A percentile compares a stretch with the other conserved stretches of the same genome.
Evolutionary conservation across 2,888 invertebrate species (phyloP).

Genomic region (Mesopsocus fuscifrons): DNA sequence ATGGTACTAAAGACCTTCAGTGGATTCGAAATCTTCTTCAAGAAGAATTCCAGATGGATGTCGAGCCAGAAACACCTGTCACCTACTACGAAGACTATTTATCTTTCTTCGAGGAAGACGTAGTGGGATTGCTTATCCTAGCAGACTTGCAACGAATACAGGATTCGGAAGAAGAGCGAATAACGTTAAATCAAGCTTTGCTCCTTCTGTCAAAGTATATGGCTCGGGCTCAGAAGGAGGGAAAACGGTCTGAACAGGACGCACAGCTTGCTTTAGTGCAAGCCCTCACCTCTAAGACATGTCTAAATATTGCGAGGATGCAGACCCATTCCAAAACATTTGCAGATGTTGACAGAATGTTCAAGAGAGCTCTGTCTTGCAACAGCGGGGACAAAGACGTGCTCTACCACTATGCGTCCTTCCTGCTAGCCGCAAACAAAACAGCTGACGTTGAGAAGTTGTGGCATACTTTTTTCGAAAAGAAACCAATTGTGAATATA

Average conservation of each 20-base stretch:
- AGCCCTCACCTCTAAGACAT: slow-evolving; percentile 1
- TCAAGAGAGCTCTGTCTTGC: slow-evolving; percentile 1
- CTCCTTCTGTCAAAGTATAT: background rate
- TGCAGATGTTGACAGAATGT: slow-evolving; percentile 2
- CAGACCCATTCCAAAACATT: background rate
- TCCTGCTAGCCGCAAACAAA: background rate
- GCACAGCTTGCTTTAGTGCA: background rate
- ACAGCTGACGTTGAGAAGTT: background rate
- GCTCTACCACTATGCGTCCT: background rate
- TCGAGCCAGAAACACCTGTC: background rate
- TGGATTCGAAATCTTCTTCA: slow-evolving; percentile 2
- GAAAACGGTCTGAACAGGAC: too few relatives aligned
- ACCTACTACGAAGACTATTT: slow-evolving; percentile 3
- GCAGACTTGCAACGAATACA: slow-evolving; percentile 2
- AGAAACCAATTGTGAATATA: background rate
- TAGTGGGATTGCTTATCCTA: background rate
- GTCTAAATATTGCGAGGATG: background rate
- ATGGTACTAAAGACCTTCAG: slow-evolving; percentile 3
- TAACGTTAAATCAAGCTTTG: background rate
- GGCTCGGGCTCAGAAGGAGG: background rate
- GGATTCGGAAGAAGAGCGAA: background rate
- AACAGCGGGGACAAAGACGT: slow-evolving; percentile 5
- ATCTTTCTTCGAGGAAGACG: slow-evolving; percentile 5
- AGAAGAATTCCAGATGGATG: background rate
- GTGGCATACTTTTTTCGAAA: background rate